A percentile compares a stretch with the other conserved stretches of the same genome.
phyloP scores from a whole-genome alignment of 1,140 invertebrate genomes.

The Chironomus striatipennis region DNA sequence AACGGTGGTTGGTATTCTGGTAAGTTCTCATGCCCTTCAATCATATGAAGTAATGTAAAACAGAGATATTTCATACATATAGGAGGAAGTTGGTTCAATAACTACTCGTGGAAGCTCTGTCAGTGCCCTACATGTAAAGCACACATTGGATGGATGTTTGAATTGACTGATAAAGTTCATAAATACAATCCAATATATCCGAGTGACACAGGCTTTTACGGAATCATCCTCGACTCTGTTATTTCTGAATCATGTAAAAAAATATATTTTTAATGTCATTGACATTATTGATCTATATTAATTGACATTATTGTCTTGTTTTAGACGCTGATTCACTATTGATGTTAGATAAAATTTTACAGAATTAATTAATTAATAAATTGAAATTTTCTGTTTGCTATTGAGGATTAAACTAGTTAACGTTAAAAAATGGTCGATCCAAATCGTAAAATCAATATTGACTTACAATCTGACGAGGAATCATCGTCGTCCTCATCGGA shows the following conservation, averaged over 20 bases:
- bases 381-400: background rate
- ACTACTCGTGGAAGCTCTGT: background rate
- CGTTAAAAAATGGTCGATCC: constrained; percentile 38
- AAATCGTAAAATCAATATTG: constrained; percentile 38
- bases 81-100: background rate
- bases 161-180: background rate
- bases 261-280: background rate
- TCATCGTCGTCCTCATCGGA: background rate
- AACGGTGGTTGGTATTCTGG: background rate
- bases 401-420: no score
- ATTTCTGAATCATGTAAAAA: background rate
- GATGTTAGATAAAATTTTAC: background rate
- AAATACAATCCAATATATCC: background rate
- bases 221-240: background rate
- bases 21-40: background rate
- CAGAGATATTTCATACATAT: no score
- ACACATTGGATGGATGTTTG: constrained; percentile 10
- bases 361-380: background rate
- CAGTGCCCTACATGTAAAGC: background rate
- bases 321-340: background rate
- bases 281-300: background rate
- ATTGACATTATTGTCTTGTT: background rate
- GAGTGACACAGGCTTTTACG: background rate
- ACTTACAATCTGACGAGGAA: background rate
- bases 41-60: no score